Percentiles rank a stretch among this genome's conserved stretches.
Conservation (phyloP, 1,140 invertebrate species). For the Asbolus verrucosus region DNA sequence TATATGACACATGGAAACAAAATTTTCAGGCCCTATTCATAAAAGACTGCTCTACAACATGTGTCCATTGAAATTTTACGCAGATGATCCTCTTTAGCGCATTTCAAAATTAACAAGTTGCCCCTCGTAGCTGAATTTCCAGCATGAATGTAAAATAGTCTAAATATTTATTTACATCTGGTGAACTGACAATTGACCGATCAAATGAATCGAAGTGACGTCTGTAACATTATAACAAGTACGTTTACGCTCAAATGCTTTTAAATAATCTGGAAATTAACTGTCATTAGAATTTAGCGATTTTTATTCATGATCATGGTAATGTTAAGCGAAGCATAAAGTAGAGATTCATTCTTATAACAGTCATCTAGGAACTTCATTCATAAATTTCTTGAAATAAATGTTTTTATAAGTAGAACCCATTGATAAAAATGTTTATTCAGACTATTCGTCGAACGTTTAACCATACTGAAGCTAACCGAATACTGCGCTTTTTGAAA, state of each 20-base stretch:
- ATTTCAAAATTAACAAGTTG: too few relatives aligned
- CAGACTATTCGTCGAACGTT: slow-evolving; percentile 4
- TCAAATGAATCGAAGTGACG: slow-evolving; percentile 16
- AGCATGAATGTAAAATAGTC: too few relatives aligned
- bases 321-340: slow-evolving; percentile 40
- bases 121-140: too few relatives aligned
- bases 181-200: neutral
- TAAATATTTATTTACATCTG: too few relatives aligned
- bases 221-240: slow-evolving; percentile 39
- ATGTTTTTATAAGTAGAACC: slow-evolving; percentile 10
- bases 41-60: too few relatives aligned
- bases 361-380: slow-evolving; percentile 31
- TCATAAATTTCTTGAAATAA: slow-evolving; percentile 42
- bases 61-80: too few relatives aligned
- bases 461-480: neutral
- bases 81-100: too few relatives aligned
- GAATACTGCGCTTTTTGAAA: slow-evolving; percentile 18
- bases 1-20: too few relatives aligned
- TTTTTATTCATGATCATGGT: slow-evolving; percentile 46
- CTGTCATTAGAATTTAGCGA: slow-evolving; percentile 42
- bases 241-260: slow-evolving; percentile 41
- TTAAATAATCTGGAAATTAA: slow-evolving; percentile 46
- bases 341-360: slow-evolving; percentile 37
- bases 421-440: slow-evolving; percentile 38
- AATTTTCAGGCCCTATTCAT: too few relatives aligned